phyloP scores from a whole-genome alignment of 2,113 vertebrate species.

The Sturnira hondurensis region DNA sequence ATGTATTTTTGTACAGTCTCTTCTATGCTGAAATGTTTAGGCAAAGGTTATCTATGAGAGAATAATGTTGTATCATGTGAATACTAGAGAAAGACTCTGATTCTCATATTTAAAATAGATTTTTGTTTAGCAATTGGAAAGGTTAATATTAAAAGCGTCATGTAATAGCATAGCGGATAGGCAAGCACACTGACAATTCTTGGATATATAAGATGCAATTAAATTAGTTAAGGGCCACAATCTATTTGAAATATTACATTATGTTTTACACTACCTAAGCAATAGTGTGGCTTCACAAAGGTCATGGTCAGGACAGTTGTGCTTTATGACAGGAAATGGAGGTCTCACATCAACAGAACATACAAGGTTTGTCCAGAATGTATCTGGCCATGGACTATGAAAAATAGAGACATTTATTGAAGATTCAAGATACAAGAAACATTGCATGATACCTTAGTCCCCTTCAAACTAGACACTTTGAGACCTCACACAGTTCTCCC shows the following conservation, averaged over 20 bases:
- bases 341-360: conserved; percentile 39
- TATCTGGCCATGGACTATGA: no score
- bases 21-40: not conserved
- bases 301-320: not conserved
- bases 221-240: not conserved
- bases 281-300: not conserved
- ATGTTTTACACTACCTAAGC: not conserved
- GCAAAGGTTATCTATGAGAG: not conserved
- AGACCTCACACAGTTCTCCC: no score
- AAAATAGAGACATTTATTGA: no score
- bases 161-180: not conserved
- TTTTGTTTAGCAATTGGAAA: not conserved
- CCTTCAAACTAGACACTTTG: no score
- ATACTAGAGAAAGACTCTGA: not conserved
- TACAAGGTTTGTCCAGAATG: no score
- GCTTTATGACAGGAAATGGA: conserved; percentile 14
- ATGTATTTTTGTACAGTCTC: not conserved
- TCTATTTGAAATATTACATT: not conserved
- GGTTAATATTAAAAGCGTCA: not conserved
- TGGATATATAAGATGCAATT: rapidly evolving
- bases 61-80: not conserved
- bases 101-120: not conserved
- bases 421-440: no score
- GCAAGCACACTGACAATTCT: not conserved
- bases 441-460: no score